Base-by-base conservation (phyloP, 1,140 invertebrate genomes). In the Orius insidiosus region DNA sequence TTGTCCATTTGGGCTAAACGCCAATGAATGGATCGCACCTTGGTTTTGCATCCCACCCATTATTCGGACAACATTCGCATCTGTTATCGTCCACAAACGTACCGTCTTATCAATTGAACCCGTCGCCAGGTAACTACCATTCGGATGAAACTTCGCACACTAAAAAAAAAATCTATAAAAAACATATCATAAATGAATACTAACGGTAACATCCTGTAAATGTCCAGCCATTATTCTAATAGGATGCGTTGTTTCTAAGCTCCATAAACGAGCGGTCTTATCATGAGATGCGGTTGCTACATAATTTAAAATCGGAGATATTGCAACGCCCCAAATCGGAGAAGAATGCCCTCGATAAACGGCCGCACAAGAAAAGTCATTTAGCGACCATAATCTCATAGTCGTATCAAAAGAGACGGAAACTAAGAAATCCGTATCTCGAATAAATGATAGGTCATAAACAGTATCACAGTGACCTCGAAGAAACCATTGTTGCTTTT, bases 201-300 rank as follows among this genome's bases (percentile, higher is more conserved):
- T 68, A 62, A 78, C 81, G 62, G 86, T 85, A 19, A 92, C 76
- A 69, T 87, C 80, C 59, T 77, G 68, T 52, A 74, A 77, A 60
- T 92, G 86, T 10, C 85, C 86, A 37, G 76, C 77, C 60, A 85
- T 85, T 51, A 86, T 73, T 53, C 86, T 66, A 1, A 88, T 63
- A 30, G 81, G 79, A 62, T 79, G 78, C 33, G 77, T 79, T 51
- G 76, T 72, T 60, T 85, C 83, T 51, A 84, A 63, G n/a, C 74
- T 74, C 86, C 86, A 93, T 19, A 93, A 60, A 57, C 85, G 75
- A 2, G 81, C 85, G 32, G 84, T 89, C 54, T 71, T 69, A 59
- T 93, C 88, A 50, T 80, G 74, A 34, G 85, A 88, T 39, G 81
- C 85, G 5, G 86, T 85, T 1, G 76, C 78, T 58, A 85, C 72